Conservation (phyloP, 2,888 invertebrate genomes). For the Tenthredo distinguenda region DNA sequence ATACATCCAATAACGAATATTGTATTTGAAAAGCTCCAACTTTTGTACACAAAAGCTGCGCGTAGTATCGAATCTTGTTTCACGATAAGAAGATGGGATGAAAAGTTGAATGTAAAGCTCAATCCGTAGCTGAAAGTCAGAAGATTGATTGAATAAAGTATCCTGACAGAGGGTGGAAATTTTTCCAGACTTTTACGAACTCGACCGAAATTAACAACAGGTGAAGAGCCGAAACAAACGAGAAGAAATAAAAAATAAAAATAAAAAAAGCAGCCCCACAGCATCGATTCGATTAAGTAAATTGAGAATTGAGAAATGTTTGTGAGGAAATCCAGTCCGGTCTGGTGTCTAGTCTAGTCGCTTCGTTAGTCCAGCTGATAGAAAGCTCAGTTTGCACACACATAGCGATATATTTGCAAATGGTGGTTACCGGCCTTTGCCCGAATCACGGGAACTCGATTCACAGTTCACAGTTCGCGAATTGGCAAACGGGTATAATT, state of each 20-base stretch:
- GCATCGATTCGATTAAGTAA: background rate
- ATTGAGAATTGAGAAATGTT: background rate
- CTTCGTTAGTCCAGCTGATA: constrained; percentile 34
- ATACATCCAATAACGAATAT: background rate
- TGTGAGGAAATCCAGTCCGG: background rate
- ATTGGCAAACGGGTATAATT: constrained; percentile 46
- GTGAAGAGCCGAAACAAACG: background rate
- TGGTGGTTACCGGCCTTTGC: constrained; percentile 19
- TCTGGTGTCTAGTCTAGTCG: background rate
- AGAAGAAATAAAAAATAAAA: background rate
- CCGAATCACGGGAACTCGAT: constrained; percentile 30
- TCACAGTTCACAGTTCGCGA: constrained; percentile 41
- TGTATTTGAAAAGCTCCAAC: background rate
- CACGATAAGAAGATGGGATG: background rate
- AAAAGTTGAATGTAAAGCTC: background rate
- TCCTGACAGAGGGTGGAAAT: background rate
- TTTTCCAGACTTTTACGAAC: background rate
- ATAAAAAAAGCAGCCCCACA: background rate
- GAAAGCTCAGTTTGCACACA: constrained; percentile 8
- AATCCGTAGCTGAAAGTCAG: background rate
- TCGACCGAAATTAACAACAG: background rate
- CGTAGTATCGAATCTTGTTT: background rate
- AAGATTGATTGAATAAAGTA: background rate
- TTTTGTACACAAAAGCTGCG: background rate
- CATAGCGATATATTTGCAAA: constrained; percentile 30